Base-by-base conservation (phyloP, 2,113 vertebrate genomes). In the Chelonoidis abingdonii region DNA sequence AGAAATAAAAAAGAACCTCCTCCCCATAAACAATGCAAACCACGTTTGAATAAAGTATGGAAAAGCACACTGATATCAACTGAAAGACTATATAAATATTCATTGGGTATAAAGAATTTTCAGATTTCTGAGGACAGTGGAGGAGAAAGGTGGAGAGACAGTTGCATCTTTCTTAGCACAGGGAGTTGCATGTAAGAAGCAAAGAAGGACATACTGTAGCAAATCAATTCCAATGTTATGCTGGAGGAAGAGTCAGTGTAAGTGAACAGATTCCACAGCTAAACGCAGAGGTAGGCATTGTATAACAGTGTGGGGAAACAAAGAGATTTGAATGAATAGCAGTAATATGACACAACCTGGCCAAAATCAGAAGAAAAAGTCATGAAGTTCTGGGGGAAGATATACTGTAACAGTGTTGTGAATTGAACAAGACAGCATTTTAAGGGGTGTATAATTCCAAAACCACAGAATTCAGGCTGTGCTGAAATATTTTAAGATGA, bases 1-100 rank as follows among this genome's bases (percentile, higher is more conserved):
- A 0, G 1, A 91, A 97, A 80, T 69, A 3, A 72, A 93, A 84
- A 3, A 91, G 59, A 88, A 82, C 5, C 41, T n/a, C 5, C 56
- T 22, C 49, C 27, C 81, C 52, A 94, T 81, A 91, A 93, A 83
- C 57, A 95, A 92, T n/a, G 65, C 31, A 95, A 95, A 95, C 53
- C 0, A 1, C 38, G 27, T 78, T 13, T 85, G 89, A 93, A 88
- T 25, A 50, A 86, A 94, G 80, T 94, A 54, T 2, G 29, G n/a
- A 14, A 88, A 96, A 93, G 57, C 29, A 50, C 56, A 56, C 2
- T 86, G 52, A 75, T 80, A 59, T 80, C 72, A 92, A 82, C 59
- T 92, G 85, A 87, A 94, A 90, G 86, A 21, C 54, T 89, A 86
- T 82, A 96, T 84, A 96, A 95, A 88, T 93, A 96, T 94, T 94